Evolutionary conservation across 2,797 vertebrate species (phyloP), one percentile per base, ranked within the genome.

Genomic region (Coendou prehensilis): DNA sequence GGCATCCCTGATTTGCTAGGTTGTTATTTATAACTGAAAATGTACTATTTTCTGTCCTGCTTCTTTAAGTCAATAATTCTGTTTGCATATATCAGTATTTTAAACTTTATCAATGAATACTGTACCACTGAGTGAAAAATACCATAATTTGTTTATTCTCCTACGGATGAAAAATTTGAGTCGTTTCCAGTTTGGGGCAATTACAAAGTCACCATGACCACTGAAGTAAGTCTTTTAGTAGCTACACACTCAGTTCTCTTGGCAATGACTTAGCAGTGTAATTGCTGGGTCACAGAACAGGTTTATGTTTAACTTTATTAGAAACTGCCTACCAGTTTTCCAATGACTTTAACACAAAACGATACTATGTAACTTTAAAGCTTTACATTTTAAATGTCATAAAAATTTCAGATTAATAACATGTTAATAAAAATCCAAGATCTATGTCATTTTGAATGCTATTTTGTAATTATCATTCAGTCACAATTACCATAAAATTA

Each of bases 301-400:
- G 28, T 52, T 64, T 93, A 87, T 61, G 23, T 69, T 91, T 91
- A 94, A 90, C 80, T 83, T 89, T 69, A 96, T 56, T n/a, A 89
- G 6, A 89, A 94, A 91, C 1, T 87, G 41, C 41, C 52, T 47
- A 69, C 83, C 22, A 93, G 22, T 67, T 73, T 93, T 91, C 94
- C 81, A 95, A 63, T 69, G 30, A 57, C 28, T 23, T 84, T 73
- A 96, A 91, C 37, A 75, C 28, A 30, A 73, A 41, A 71, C 23
- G 75, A 28, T 50, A 78, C 45, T 50, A 33, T 50, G 37, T 5
- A 5, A 59, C 54, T 87, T 90, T 91, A 78, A 71, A 95, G 71
- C 61, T 61, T 94, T 86, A 82, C 30, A 71, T 57, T 82, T 88
- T 85, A 85, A 87, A 83, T 86, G 93, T 86, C 56, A 67, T 64